phyloP scores from a whole-genome alignment of 2,113 vertebrate species.

The Procavia capensis region DNA sequence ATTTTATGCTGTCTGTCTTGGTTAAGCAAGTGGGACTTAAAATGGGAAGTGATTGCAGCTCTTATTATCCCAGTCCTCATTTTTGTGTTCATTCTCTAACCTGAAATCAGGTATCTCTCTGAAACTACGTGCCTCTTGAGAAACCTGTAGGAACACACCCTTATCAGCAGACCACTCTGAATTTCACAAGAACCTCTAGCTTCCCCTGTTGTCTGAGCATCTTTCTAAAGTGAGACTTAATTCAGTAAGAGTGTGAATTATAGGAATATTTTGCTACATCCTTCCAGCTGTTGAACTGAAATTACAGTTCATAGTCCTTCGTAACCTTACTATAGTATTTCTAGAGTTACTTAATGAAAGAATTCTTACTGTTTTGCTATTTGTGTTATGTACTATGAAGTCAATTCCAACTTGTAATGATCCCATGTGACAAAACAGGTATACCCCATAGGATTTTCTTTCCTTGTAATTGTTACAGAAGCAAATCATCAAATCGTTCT shows the following conservation, averaged over 20 bases:
- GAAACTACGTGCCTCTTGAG: constrained; percentile 22
- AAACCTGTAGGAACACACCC: neutral
- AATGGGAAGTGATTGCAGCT: neutral
- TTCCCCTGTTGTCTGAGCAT: neutral
- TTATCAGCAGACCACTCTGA: constrained; percentile 14
- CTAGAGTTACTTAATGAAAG: neutral
- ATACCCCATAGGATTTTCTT: neutral
- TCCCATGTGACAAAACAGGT: neutral
- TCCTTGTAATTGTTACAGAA: neutral
- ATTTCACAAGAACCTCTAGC: constrained; percentile 29
- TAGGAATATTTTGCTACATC: neutral
- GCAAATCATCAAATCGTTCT: neutral
- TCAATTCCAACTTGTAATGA: neutral
- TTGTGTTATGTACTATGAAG: neutral
- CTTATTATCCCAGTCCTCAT: neutral
- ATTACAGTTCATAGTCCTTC: constrained; percentile 16
- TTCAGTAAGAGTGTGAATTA: constrained; percentile 9
- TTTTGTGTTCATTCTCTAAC: neutral
- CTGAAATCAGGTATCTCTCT: neutral
- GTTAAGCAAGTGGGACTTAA: neutral
- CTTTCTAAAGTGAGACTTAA: constrained; percentile 14
- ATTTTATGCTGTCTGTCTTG: neutral
- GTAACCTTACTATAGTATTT: neutral
- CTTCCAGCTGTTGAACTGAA: constrained; percentile 4
- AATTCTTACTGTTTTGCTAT: neutral